A percentile compares a stretch with the other conserved stretches of the same genome.
Conservation (phyloP, 2,888 invertebrate genomes). For the Apantesis nais region DNA sequence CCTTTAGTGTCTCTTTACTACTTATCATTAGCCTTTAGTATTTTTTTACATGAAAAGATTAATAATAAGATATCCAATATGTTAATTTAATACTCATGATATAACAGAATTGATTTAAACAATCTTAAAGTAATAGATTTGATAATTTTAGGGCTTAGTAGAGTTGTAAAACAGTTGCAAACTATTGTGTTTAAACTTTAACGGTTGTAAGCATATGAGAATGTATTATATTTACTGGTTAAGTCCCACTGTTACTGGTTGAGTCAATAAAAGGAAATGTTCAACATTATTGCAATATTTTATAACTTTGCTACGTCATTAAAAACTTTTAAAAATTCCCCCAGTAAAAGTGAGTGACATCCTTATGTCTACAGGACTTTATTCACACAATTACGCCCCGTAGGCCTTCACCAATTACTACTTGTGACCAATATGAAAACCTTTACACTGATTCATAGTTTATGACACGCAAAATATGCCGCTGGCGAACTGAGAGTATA, state of each 20-base stretch:
- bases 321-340: background rate
- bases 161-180: background rate
- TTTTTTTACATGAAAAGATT: background rate
- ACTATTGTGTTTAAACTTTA: background rate
- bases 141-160: background rate
- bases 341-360: conserved; percentile 19
- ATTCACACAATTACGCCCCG: conserved; percentile 58
- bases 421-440: conserved; percentile 31
- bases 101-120: background rate
- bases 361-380: conserved; percentile 26
- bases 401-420: conserved; percentile 43
- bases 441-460: conserved; percentile 37
- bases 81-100: too few species aligned
- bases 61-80: background rate
- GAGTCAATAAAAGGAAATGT: background rate
- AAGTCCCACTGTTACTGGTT: background rate
- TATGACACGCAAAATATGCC: conserved; percentile 15
- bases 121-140: background rate
- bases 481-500: conserved; percentile 25
- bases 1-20: background rate
- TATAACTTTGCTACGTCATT: background rate
- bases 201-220: background rate
- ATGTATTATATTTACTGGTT: background rate
- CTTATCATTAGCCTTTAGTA: background rate
- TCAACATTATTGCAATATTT: background rate